A percentile compares a stretch with the other conserved stretches of the same genome.
Evolutionary conservation across 2,797 vertebrate genomes (phyloP).

Genomic region (Squalus acanthias): DNA sequence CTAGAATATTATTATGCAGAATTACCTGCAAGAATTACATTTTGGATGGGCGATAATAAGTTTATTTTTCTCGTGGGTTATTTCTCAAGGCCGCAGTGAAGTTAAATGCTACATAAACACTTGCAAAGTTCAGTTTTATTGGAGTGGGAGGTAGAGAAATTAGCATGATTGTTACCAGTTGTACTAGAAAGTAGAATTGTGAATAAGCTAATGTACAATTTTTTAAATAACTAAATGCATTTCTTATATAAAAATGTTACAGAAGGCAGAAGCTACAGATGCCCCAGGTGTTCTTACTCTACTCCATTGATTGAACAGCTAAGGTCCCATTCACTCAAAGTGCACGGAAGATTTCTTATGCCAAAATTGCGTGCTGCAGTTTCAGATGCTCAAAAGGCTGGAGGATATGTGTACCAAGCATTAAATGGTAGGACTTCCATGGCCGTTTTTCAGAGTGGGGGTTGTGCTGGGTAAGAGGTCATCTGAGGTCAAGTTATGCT

Average conservation of each 20-base stretch:
- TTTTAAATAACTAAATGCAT: neutral
- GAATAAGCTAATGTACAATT: neutral
- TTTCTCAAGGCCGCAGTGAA: neutral
- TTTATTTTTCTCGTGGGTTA: neutral
- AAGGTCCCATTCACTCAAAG: slow-evolving; percentile 34
- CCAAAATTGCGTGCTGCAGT: neutral
- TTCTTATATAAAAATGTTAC: neutral
- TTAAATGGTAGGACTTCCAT: neutral
- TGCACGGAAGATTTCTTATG: slow-evolving; percentile 32
- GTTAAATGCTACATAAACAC: neutral
- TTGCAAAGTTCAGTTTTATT: neutral
- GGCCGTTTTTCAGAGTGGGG: neutral
- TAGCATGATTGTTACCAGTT: neutral
- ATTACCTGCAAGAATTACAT: neutral
- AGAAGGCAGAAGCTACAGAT: slow-evolving; percentile 17
- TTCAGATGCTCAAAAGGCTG: neutral
- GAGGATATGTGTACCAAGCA: slow-evolving; percentile 6
- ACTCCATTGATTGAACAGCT: slow-evolving; percentile 16
- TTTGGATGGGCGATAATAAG: neutral
- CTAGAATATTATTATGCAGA: neutral
- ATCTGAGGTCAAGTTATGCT: neutral
- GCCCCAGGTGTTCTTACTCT: slow-evolving; percentile 26
- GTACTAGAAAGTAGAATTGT: neutral
- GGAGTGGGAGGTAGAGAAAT: neutral
- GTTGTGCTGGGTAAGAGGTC: neutral